Evolutionary conservation across 2,113 vertebrate species (phyloP).

Genomic region (Ophthalmolycus amberensis): DNA sequence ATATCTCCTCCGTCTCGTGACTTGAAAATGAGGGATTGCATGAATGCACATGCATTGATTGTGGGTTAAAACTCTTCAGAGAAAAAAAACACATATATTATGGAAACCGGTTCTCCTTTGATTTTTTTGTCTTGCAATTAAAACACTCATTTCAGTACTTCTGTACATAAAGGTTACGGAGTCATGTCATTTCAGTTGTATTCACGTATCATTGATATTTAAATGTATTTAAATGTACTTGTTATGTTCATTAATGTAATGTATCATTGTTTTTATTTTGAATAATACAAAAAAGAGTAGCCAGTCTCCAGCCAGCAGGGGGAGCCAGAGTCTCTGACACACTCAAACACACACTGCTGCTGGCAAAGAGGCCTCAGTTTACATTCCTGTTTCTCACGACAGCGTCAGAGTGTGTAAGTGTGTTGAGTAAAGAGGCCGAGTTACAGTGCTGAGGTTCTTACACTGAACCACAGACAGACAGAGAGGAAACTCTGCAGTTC

Average conservation of each 20-base stretch:
- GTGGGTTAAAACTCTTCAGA: not conserved
- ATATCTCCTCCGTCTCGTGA: not conserved
- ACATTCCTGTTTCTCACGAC: constrained; percentile 25
- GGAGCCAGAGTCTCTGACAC: constrained; percentile 29
- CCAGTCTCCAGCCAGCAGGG: constrained; percentile 19
- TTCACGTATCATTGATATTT: no score
- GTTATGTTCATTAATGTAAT: not conserved
- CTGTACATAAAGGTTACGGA: no score
- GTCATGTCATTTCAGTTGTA: not conserved
- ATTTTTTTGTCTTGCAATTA: not conserved
- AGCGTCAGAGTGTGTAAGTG: constrained; percentile 9
- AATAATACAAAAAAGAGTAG: not conserved
- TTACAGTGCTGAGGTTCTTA: constrained; percentile 31
- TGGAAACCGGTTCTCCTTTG: not conserved
- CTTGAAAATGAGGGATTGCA: not conserved
- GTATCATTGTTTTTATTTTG: not conserved
- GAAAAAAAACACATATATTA: not conserved
- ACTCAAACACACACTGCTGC: not conserved
- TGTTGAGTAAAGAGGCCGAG: constrained; percentile 30
- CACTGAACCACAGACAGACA: constrained; percentile 20
- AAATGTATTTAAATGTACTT: not conserved
- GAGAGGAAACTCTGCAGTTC: constrained; percentile 42
- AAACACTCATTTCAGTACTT: not conserved
- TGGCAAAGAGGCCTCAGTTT: not conserved
- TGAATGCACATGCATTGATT: not conserved